These are phyloP conservation scores for Amphiduros pacificus DNA, from an alignment of 2,888 invertebrate species.

Conservation along the genomic window DNA sequence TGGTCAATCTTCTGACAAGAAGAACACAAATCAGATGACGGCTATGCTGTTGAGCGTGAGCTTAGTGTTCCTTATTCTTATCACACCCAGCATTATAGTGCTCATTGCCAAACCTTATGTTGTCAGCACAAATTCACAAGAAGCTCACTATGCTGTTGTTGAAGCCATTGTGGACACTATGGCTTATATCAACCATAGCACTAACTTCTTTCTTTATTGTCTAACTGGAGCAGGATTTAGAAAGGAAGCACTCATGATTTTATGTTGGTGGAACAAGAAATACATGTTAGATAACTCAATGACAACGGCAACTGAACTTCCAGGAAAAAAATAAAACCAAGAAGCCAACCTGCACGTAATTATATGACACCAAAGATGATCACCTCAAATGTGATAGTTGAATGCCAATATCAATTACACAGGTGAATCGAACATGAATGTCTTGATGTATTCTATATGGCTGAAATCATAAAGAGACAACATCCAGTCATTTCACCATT, in stretches of 20 bases:
- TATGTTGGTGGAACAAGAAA: no score
- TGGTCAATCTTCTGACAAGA: not conserved
- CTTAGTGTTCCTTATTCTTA: conserved; percentile 4
- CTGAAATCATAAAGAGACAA: no score
- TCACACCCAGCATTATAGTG: conserved; percentile 15
- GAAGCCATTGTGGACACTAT: conserved; percentile 14
- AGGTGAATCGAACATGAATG: no score
- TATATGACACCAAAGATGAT: no score
- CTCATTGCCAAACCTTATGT: conserved; percentile 8
- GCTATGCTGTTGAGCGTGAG: conserved; percentile 13
- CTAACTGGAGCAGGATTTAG: conserved; percentile 16
- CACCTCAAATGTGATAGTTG: no score
- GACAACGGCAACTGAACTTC: no score
- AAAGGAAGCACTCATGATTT: conserved; percentile 2
- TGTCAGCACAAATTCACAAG: not conserved
- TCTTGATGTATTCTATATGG: no score
- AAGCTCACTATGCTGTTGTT: not conserved
- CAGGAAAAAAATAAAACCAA: no score
- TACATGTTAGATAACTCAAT: no score
- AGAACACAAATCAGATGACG: conserved; percentile 10
- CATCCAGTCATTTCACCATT: no score
- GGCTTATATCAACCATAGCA: conserved; percentile 13
- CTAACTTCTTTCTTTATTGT: conserved; percentile 20
- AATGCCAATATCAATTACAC: no score
- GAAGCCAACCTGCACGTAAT: no score